Conservation (phyloP, 2,888 invertebrate genomes). For the Anagyrus pseudococci region DNA sequence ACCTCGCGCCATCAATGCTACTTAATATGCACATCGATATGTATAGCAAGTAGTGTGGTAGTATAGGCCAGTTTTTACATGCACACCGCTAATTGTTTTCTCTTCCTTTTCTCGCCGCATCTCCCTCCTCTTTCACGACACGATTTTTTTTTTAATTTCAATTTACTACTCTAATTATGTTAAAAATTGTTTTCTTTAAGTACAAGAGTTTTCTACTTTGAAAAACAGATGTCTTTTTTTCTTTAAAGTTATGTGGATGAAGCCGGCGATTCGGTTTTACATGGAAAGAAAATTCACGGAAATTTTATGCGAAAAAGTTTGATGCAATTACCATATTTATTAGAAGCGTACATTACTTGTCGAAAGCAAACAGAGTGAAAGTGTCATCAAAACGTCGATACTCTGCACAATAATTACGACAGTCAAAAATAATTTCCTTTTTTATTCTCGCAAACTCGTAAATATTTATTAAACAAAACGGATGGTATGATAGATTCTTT, state of each 20-base stretch:
- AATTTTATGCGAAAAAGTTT: slow-evolving; percentile 6
- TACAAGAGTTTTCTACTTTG: not conserved
- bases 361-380: slow-evolving; percentile 1
- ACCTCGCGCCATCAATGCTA: slow-evolving; percentile 17
- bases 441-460: not conserved
- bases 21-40: slow-evolving; percentile 7
- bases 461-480: not conserved
- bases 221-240: not conserved
- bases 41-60: slow-evolving; percentile 12
- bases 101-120: not conserved
- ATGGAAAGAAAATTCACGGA: slow-evolving; percentile 5
- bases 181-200: not conserved
- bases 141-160: not conserved
- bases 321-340: slow-evolving; percentile 38
- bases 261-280: slow-evolving; percentile 35
- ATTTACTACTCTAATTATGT: not conserved
- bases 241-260: too few species aligned
- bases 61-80: slow-evolving; percentile 30
- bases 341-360: slow-evolving; percentile 19
- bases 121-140: not conserved
- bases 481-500: not conserved
- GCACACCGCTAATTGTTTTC: slow-evolving; percentile 26
- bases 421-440: too few species aligned
- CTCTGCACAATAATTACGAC: slow-evolving; percentile 4
- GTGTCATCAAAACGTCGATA: slow-evolving; percentile 3